Evolutionary conservation across 2,113 vertebrate genomes (phyloP).

Genomic region (Diphyllodes magnificus): DNA sequence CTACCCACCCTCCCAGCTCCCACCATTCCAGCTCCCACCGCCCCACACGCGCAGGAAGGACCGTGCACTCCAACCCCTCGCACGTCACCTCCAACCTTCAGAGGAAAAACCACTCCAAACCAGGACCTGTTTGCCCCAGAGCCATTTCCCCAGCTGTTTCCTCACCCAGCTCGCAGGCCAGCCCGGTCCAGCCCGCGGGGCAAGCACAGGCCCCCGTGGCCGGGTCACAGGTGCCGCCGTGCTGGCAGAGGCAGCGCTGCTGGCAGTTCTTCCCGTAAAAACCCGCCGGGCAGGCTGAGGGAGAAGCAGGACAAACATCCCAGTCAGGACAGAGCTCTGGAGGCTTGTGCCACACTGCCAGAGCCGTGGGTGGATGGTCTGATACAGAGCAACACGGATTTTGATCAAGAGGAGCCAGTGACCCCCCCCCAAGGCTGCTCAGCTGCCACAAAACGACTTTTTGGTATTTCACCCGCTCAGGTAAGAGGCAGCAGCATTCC

Average conservation of each 20-base stretch:
- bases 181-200: conserved; percentile 79
- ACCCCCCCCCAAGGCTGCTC: background rate
- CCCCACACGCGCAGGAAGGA: accelerated
- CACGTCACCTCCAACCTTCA: accelerated
- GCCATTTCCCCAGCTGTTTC: accelerated
- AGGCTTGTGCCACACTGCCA: background rate
- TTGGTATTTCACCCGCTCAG: background rate
- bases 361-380: accelerated
- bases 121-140: accelerated
- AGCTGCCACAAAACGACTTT: background rate
- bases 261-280: conserved; percentile 77
- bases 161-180: conserved; percentile 87
- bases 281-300: conserved; percentile 78
- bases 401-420: background rate
- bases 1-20: background rate
- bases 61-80: accelerated
- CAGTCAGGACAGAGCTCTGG: background rate
- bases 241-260: conserved; percentile 83
- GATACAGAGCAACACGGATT: background rate
- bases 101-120: accelerated
- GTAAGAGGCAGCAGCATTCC: background rate
- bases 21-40: accelerated
- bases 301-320: background rate
- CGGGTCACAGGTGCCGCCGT: conserved; percentile 80
- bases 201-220: conserved; percentile 78